Conservation (phyloP, 2,113 vertebrate genomes). For the Mesoclemmys tuberculata region DNA sequence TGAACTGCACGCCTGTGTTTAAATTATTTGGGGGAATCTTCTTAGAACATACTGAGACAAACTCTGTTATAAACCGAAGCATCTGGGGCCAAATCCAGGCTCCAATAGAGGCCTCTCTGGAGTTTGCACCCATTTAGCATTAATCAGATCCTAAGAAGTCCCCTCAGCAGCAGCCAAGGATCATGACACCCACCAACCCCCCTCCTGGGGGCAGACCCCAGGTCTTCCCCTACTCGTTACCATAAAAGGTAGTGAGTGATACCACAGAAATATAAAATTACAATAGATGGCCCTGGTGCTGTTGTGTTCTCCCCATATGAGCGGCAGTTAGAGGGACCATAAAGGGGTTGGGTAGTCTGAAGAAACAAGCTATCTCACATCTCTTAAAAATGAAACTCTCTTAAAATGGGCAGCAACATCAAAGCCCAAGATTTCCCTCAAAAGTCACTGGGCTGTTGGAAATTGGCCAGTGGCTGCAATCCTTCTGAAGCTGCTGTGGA, state of each 20-base stretch:
- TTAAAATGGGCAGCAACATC: not conserved
- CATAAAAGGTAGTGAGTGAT: not conserved
- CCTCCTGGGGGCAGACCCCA: not conserved
- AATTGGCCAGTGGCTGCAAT: rapidly evolving
- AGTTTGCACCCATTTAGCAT: not conserved
- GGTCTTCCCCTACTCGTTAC: not conserved
- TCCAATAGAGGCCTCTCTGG: not conserved
- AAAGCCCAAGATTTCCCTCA: not conserved
- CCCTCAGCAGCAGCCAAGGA: not conserved
- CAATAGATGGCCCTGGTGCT: rapidly evolving
- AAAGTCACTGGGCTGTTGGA: not conserved
- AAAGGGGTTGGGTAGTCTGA: rapidly evolving
- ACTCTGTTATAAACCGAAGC: not conserved
- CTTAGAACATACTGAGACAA: not conserved
- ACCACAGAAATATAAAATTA: rapidly evolving
- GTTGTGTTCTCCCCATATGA: rapidly evolving
- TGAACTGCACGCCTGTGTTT: not conserved
- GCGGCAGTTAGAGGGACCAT: not conserved
- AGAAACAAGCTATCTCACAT: not conserved
- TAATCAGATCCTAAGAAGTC: not conserved
- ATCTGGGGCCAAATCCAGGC: not conserved
- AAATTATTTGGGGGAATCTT: not conserved
- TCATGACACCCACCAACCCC: not conserved
- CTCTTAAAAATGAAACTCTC: not conserved
- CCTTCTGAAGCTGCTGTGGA: not conserved